Percentiles rank a stretch among this genome's conserved stretches.
Evolutionary conservation across 2,113 vertebrate genomes (phyloP).

Genomic region (Micromys minutus): DNA sequence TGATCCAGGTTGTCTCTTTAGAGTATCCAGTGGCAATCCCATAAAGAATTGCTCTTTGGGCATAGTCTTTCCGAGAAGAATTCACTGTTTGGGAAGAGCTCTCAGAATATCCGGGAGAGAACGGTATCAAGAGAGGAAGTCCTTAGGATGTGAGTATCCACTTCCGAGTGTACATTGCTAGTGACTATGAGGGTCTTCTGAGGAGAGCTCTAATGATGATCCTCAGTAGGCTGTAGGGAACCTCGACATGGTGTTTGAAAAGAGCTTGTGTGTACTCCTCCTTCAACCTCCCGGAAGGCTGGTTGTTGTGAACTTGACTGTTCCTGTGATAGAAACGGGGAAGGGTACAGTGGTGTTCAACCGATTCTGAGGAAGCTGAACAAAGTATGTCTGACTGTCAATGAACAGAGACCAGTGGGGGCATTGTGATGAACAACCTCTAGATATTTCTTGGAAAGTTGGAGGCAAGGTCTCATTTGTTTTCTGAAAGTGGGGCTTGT

Average conservation of each 20-base stretch:
- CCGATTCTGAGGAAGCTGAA: neutral
- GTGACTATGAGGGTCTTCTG: neutral
- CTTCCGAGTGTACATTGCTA: neutral
- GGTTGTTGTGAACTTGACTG: accelerated
- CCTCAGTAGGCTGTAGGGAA: neutral
- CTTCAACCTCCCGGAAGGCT: neutral
- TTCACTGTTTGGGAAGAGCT: neutral
- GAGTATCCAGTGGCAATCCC: neutral
- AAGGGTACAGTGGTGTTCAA: neutral
- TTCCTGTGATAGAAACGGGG: neutral
- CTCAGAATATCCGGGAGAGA: neutral
- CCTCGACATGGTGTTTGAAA: neutral
- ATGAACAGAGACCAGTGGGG: neutral
- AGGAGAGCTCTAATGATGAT: neutral
- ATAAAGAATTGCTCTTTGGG: neutral
- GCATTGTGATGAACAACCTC: neutral
- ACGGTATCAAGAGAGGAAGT: neutral
- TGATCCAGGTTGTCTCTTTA: neutral
- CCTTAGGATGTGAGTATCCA: neutral
- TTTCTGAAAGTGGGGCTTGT: conserved; percentile 29
- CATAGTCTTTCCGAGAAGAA: neutral
- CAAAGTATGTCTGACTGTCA: neutral
- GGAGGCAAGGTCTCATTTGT: conserved; percentile 37
- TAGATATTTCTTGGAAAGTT: conserved; percentile 58
- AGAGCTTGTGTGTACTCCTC: neutral